A percentile compares a stretch with the other conserved stretches of the same genome.
phyloP scores from a whole-genome alignment of 2,888 invertebrate genomes.

The Drosophila rubida region DNA sequence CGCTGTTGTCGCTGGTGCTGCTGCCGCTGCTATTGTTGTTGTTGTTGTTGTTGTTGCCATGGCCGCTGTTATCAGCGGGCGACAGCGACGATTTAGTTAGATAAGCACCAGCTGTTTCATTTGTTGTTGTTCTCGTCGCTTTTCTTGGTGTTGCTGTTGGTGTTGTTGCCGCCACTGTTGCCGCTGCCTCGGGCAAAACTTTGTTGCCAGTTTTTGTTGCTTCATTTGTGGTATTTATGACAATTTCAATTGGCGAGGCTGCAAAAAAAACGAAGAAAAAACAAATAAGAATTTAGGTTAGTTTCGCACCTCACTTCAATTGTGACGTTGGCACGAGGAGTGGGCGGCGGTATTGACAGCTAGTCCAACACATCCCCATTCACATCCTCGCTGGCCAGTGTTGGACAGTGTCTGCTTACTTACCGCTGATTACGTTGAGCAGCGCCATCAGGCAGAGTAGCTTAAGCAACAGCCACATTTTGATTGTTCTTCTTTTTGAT shows the following conservation, averaged over 20 bases:
- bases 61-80: constrained; percentile 68
- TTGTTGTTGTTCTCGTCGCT: constrained; percentile 24
- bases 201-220: constrained; percentile 46
- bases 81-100: constrained; percentile 55
- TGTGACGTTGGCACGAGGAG: neutral
- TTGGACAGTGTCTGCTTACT: constrained; percentile 36
- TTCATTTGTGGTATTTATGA: constrained; percentile 64
- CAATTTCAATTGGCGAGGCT: constrained; percentile 74
- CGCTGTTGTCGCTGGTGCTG: constrained; percentile 24
- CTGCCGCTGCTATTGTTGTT: constrained; percentile 58
- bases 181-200: constrained; percentile 35
- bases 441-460: constrained; percentile 56
- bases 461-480: constrained; percentile 45
- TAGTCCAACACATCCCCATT: neutral
- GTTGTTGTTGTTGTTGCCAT: constrained; percentile 62
- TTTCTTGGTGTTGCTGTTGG: constrained; percentile 6
- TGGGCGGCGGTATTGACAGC: neutral
- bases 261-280: constrained; percentile 19
- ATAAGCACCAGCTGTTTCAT: constrained; percentile 77
- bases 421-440: constrained; percentile 50
- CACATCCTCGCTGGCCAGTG: constrained; percentile 29
- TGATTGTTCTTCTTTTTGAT: constrained; percentile 40
- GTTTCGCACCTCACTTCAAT: constrained; percentile 47
- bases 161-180: constrained; percentile 27
- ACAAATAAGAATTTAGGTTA: constrained; percentile 54